These are phyloP conservation scores for Eulithis prunata DNA, from an alignment of 2,888 invertebrate species.

Conservation along the genomic window DNA sequence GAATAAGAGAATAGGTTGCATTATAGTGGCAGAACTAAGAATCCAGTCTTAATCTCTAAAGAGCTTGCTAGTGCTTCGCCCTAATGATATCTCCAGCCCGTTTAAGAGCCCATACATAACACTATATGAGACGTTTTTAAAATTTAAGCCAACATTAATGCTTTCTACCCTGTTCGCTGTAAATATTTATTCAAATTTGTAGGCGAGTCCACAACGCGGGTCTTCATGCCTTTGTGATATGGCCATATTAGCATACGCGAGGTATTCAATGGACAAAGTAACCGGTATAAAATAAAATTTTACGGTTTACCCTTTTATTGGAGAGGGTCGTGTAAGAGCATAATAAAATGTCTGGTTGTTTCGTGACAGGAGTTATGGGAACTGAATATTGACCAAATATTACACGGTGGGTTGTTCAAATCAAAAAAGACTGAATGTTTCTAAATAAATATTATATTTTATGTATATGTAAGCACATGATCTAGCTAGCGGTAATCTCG, in stretches of 20 bases:
- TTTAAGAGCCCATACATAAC: slow-evolving; percentile 82
- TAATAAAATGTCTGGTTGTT: slow-evolving; percentile 70
- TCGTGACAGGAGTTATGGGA: slow-evolving; percentile 58
- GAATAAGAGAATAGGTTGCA: slow-evolving; percentile 57
- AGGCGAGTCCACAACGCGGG: slow-evolving; percentile 70
- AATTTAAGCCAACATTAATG: slow-evolving; percentile 83
- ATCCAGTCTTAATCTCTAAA: slow-evolving; percentile 76
- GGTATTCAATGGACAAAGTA: slow-evolving; percentile 79
- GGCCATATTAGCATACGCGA: slow-evolving; percentile 75
- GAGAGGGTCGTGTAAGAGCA: slow-evolving; percentile 69
- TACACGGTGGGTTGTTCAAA: slow-evolving; percentile 12
- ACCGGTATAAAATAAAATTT: slow-evolving; percentile 78
- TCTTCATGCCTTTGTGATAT: slow-evolving; percentile 68
- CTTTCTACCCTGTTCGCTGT: slow-evolving; percentile 77
- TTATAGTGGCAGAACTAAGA: slow-evolving; percentile 63
- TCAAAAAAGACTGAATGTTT: too few species aligned
- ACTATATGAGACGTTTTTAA: slow-evolving; percentile 82
- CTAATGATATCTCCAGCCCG: slow-evolving; percentile 82
- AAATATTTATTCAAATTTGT: slow-evolving; percentile 83
- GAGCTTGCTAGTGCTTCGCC: slow-evolving; percentile 66
- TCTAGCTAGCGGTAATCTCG: too few species aligned
- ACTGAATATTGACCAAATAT: slow-evolving; percentile 55
- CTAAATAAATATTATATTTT: too few species aligned
- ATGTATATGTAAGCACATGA: too few species aligned
- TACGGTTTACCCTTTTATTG: slow-evolving; percentile 78